Evolutionary conservation across 2,797 vertebrate species (phyloP).

Genomic region (Sciurus vulgaris): DNA sequence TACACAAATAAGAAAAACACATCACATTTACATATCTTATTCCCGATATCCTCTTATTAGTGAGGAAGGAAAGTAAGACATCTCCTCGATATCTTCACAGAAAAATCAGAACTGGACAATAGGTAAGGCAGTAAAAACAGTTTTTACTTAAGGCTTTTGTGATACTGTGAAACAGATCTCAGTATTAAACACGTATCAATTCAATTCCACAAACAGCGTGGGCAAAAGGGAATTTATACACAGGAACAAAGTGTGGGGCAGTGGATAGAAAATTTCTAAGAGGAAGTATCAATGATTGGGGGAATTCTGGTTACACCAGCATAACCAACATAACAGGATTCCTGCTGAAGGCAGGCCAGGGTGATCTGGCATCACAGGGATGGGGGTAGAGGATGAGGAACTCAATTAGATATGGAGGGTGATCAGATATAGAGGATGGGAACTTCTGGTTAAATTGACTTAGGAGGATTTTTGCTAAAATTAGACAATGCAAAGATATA

Average conservation of each 20-base stretch:
- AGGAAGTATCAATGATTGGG: background rate
- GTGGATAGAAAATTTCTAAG: background rate
- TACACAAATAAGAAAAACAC: background rate
- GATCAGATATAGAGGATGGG: background rate
- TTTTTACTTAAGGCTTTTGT: background rate
- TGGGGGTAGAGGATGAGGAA: background rate
- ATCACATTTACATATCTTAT: background rate
- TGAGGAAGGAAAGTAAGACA: slow-evolving; percentile 12
- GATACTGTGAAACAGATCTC: background rate
- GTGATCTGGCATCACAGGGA: background rate
- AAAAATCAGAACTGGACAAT: background rate
- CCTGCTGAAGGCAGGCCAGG: no score
- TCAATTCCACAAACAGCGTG: background rate
- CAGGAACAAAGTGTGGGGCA: background rate
- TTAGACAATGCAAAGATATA: background rate
- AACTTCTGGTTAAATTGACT: background rate
- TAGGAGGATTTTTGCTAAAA: background rate
- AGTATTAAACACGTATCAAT: background rate
- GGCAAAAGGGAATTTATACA: background rate
- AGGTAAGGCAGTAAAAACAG: background rate
- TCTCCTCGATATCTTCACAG: background rate
- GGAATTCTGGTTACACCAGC: background rate
- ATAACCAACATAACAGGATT: no score
- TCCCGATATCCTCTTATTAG: background rate
- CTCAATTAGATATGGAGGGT: background rate